Evolutionary conservation across 2,797 vertebrate species (phyloP).

Genomic region (Pitangus sulphuratus): DNA sequence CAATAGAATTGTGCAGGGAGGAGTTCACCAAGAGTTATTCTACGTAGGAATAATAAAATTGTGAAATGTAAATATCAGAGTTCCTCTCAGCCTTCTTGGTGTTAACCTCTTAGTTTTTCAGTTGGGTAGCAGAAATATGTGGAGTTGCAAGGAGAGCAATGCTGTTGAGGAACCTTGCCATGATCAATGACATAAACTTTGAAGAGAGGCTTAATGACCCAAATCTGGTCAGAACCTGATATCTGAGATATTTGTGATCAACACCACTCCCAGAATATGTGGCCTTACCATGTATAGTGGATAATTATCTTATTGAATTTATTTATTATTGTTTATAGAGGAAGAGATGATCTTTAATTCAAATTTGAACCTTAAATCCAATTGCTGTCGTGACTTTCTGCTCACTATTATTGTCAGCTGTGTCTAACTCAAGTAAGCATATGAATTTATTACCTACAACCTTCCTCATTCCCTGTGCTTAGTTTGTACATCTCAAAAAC

Average conservation of each 20-base stretch:
- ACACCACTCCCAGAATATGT: background rate
- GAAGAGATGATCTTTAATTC: background rate
- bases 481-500: background rate
- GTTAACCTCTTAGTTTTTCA: background rate
- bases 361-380: background rate
- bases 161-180: background rate
- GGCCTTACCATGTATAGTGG: background rate
- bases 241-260: background rate
- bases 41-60: background rate
- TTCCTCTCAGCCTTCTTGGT: background rate
- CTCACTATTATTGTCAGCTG: background rate
- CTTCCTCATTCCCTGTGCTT: background rate
- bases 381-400: rapidly evolving
- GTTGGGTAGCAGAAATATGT: background rate
- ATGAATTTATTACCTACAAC: background rate
- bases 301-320: background rate
- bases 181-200: background rate
- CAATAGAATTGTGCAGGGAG: background rate
- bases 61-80: background rate
- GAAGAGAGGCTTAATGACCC: background rate
- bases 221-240: background rate
- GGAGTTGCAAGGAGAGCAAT: background rate
- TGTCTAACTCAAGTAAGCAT: background rate
- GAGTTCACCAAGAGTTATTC: background rate
- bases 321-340: background rate